Evolutionary conservation across 1,140 invertebrate species (phyloP), one percentile per base, ranked within the genome.

Genomic region (Ectropis grisescens): DNA sequence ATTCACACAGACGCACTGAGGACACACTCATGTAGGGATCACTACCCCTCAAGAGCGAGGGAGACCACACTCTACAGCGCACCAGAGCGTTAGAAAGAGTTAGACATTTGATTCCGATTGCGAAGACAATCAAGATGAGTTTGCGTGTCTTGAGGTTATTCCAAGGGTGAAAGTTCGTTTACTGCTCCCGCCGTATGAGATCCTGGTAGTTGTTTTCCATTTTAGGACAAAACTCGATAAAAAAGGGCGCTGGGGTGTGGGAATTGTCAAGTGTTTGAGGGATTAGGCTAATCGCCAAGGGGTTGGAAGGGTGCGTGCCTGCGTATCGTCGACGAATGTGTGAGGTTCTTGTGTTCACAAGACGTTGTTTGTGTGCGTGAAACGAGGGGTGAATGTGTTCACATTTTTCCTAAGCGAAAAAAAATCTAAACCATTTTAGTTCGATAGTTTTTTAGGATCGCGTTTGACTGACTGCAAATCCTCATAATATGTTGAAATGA

Each of bases 161-260:
- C 2, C 41, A 69, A 70, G 75, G 75, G 75, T 78, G 52, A 67
- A 38, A 47, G 42, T 41, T 29, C 34, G 43, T 34, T 46, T 32
- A 67, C 71, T 66, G 38, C 55, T 70, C 26, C 23, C 23, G 29
- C 37, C 12, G 11, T 68, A 59, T 81, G 64, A 15, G 22, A 36
- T 33, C 76, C 72, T 78, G 54, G 72, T 81, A 78, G 35, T 61
- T 71, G 76, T 76, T 81, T 81, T 78, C 71, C 76, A 81, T 81
- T 81, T 81, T 81, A 81, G 76, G 76, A 81, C 76, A 81, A 81
- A 81, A 81, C 68, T 78, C 56, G 56, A 74, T 74, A 78, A 81
- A 81, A 81, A 81, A 72, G 70, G 76, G 66, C 64, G 47, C 41
- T 45, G 33, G 33, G 46, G 42, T 43, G 46, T 39, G 37, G 45